Percentiles rank a stretch among this genome's conserved stretches.
Conservation (phyloP, 2,888 invertebrate genomes). For the Cerastis rubricosa region DNA sequence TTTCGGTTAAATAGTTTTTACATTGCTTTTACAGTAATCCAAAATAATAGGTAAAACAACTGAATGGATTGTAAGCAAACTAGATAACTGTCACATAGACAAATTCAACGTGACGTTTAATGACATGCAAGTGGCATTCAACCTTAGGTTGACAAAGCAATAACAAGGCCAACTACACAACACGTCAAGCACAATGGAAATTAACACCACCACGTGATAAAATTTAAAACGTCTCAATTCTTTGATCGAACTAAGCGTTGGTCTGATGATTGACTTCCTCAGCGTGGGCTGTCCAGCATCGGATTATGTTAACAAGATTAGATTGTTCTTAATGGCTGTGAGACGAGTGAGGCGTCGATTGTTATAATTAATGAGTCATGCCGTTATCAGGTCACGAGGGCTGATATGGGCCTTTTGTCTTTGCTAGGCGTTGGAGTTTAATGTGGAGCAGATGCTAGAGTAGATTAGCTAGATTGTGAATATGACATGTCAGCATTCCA, state of each 20-base stretch:
- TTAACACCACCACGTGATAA: constrained; percentile 57
- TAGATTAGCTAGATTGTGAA: neutral
- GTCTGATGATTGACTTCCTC: constrained; percentile 87
- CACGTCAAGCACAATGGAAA: constrained; percentile 51
- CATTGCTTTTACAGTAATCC: too few relatives aligned
- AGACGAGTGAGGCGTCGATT: constrained; percentile 88
- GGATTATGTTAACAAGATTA: constrained; percentile 88
- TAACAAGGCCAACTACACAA: neutral
- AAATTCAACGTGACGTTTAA: too few relatives aligned
- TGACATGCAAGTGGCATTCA: neutral
- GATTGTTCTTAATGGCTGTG: constrained; percentile 89
- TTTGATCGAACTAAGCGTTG: constrained; percentile 63
- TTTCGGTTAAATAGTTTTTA: too few relatives aligned
- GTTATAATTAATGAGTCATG: constrained; percentile 87
- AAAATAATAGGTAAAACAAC: too few relatives aligned
- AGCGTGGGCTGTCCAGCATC: constrained; percentile 80
- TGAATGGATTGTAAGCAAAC: too few relatives aligned
- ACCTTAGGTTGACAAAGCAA: neutral
- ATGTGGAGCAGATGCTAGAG: constrained; percentile 24
- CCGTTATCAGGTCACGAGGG: constrained; percentile 74
- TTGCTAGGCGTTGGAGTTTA: constrained; percentile 31
- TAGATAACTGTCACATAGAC: too few relatives aligned
- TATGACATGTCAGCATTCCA: neutral
- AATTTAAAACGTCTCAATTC: constrained; percentile 63
- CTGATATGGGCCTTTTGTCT: constrained; percentile 59